Evolutionary conservation across 2,888 invertebrate species (phyloP).

Genomic region (Parapristionchus giblindavisi): DNA sequence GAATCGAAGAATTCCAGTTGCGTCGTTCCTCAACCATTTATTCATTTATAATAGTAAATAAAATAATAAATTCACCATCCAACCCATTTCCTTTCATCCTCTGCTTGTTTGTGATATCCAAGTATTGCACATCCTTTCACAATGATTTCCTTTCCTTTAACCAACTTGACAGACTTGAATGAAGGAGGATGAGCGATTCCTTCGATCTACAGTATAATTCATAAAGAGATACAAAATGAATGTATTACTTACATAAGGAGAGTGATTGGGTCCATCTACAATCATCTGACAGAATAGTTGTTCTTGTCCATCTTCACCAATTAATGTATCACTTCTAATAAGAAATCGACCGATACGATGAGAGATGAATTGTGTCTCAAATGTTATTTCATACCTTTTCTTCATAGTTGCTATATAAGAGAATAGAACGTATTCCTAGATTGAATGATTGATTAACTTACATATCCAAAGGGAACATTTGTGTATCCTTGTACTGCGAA

Average conservation of each 20-base stretch:
- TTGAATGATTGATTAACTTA: not conserved
- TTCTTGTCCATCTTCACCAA: not conserved
- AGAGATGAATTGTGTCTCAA: conserved; percentile 2
- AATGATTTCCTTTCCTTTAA: conserved; percentile 7
- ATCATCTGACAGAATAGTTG: not conserved
- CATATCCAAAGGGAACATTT: not conserved
- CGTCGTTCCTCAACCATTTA: conserved; percentile 9
- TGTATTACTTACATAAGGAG: conserved; percentile 3
- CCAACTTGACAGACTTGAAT: conserved; percentile 16
- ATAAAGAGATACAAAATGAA: not conserved
- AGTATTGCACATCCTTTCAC: conserved; percentile 28
- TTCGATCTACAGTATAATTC: not conserved
- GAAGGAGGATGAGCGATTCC: conserved; percentile 11
- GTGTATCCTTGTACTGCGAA: conserved; percentile 20
- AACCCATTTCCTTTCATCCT: conserved; percentile 1
- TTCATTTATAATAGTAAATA: not conserved
- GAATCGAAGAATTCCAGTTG: conserved; percentile 10
- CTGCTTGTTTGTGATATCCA: conserved; percentile 8
- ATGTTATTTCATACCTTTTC: not conserved
- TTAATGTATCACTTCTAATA: not conserved
- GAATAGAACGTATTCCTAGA: not conserved
- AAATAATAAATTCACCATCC: conserved; percentile 19
- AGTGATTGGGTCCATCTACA: not conserved
- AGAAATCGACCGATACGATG: conserved; percentile 21
- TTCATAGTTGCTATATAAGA: not conserved